These are phyloP conservation scores for Squalus acanthias DNA, from an alignment of 2,797 vertebrate genomes.

Conservation along the genomic window DNA sequence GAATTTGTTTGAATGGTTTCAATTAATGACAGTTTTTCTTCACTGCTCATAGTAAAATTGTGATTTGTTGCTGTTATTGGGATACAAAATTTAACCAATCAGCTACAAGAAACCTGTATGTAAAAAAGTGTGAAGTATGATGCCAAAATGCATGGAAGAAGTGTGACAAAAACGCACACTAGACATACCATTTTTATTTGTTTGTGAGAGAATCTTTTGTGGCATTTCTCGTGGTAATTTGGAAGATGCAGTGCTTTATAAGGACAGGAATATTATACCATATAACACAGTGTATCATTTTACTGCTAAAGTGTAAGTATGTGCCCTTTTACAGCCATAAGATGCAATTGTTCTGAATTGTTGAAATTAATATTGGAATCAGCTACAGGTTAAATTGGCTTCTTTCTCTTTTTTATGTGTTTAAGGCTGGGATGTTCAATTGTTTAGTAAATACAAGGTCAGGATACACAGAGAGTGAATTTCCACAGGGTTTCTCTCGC, in stretches of 20 bases:
- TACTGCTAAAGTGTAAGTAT: neutral
- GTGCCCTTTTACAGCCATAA: neutral
- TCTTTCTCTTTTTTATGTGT: neutral
- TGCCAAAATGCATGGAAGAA: neutral
- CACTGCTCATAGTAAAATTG: neutral
- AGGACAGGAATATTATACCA: no score
- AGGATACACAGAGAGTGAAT: neutral
- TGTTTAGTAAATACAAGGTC: neutral
- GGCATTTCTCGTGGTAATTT: neutral
- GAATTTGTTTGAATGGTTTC: neutral
- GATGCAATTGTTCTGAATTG: neutral
- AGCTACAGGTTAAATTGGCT: neutral
- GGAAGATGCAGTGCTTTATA: neutral
- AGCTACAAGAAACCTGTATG: no score
- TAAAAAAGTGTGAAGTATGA: neutral
- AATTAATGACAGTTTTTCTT: neutral
- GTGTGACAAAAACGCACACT: neutral
- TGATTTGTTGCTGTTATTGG: neutral
- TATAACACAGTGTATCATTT: neutral
- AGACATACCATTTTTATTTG: neutral
- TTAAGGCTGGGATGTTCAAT: neutral
- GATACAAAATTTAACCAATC: neutral
- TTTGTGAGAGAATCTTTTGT: neutral
- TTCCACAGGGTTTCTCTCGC: neutral
- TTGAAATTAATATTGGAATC: neutral